Percentiles rank a stretch among this genome's conserved stretches.
Evolutionary conservation across 2,888 invertebrate species (phyloP).

Genomic region (Odiellus spinosus): DNA sequence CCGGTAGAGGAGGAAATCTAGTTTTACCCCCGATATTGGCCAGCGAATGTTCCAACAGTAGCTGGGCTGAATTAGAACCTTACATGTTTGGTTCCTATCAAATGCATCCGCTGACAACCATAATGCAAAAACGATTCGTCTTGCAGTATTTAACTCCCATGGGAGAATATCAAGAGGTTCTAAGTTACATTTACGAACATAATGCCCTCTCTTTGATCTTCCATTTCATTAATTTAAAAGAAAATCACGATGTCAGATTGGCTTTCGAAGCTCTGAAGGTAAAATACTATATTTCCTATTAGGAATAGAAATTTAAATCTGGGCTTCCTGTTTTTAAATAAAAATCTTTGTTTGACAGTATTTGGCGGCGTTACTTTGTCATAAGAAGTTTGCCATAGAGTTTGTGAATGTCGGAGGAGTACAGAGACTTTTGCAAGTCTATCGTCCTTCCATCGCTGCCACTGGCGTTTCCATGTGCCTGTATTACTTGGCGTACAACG

Average conservation of each 20-base stretch:
- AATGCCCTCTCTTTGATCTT: conserved; percentile 78
- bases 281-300: too few relatives aligned
- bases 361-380: conserved; percentile 80
- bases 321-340: neutral
- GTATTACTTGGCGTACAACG: conserved; percentile 90
- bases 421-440: conserved; percentile 68
- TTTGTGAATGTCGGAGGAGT: conserved; percentile 79
- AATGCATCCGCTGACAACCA: conserved; percentile 71
- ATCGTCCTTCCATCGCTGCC: conserved; percentile 82
- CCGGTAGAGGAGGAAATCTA: neutral
- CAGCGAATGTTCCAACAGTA: conserved; percentile 58
- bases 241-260: conserved; percentile 73
- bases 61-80: conserved; percentile 78
- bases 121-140: conserved; percentile 81
- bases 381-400: conserved; percentile 94
- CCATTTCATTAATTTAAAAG: conserved; percentile 71
- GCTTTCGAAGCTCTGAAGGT: conserved; percentile 82
- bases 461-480: conserved; percentile 91
- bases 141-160: conserved; percentile 86
- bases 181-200: conserved; percentile 83
- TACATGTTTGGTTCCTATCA: conserved; percentile 77
- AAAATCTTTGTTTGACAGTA: conserved; percentile 40
- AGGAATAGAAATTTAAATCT: neutral
- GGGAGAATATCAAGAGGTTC: conserved; percentile 93
- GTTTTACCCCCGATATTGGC: neutral